Base-by-base conservation (phyloP, 2,113 vertebrate genomes). In the Seriola dumerili region DNA sequence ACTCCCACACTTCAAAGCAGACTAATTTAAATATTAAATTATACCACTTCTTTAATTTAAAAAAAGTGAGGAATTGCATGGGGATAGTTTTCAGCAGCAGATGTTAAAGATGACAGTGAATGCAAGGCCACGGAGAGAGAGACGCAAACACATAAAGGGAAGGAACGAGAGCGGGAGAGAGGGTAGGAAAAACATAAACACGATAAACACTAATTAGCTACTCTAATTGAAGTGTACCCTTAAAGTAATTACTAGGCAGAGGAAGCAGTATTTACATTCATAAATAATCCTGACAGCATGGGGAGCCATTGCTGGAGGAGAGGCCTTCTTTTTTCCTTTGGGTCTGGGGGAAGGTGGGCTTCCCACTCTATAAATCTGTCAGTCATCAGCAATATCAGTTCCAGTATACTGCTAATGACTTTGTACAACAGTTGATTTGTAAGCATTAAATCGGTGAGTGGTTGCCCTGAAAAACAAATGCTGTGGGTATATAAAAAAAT, bases 201-300 rank as follows among this genome's bases (percentile, higher is more conserved):
- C 62, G 70, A 94, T 92, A 93, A 95, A 94, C 83, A 91, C 88
- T 92, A 94, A 95, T 95, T 94, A 95, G 88, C 90, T 80, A 80
- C 86, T 92, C 91, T 93, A 94, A 95, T 93, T 93, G 91, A 94
- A 94, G 94, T 88, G 83, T 90, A 89, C 92, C 91, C 88, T 92
- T 93, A 89, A 92, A 91, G 92, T 93, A 94, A 95, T 94, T 95
- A 94, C 90, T 70, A 91, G 81, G 85, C 89, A 91, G 91, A 88
- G 89, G 88, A 93, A 91, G 89, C 75, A 72, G 78, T 94, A 86
- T 92, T 95, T 92, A 90, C 68, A 82, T 90, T 91, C 89, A 94
- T 93, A 93, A 94, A 94, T 94, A 92, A 93, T 81, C 72, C 74
- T 91, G 89, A 80, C 87, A 86, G 72, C 73, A 29, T 62, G 55